Evolutionary conservation across 2,888 invertebrate genomes (phyloP), one percentile per base, ranked within the genome.

Genomic region (Apeira syringaria): DNA sequence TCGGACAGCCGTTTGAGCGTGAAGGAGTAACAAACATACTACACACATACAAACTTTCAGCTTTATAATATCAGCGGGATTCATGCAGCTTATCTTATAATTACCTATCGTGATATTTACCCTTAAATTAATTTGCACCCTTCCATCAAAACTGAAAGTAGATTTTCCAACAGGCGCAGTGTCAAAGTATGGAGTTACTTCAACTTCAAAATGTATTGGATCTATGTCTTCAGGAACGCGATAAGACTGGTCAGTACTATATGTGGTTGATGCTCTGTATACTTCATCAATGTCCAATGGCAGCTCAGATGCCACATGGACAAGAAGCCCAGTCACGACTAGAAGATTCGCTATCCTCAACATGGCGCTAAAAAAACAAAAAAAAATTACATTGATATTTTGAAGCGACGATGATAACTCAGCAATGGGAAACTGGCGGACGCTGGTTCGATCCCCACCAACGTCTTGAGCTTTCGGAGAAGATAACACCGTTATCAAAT

Each of bases 111-210:
- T 4, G 15, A 3, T 22, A 5, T 7, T 32, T 44, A 87, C 88
- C 56, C 50, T 66, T 3, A 88, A 42, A 22, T 47, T 60, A 13
- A 92, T 80, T 4, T 62, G 72, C 0, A 90, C 86, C 12, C 48
- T 52, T 4, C 92, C 92, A 35, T 80, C 73, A 51, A 92, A 92
- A 4, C 74, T 80, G 53, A 91, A 91, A 0, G 70, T 68, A 13
- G 67, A 69, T 10, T 72, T 77, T 5, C 56, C 50, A 3, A 30
- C 59, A 24, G 56, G 56, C 5, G 70, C 72, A 7, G 67, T 74
- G 46, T 83, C 74, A 10, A 93, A 84, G 48, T 91, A 87, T 0
- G 92, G 92, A 0, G 77, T 83, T 8, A 94, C 67, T 46, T 86
- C 80, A 0, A 94, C 70, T 3, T 88, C 77, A 53, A 91, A 94